Evolutionary conservation across 2,113 vertebrate genomes (phyloP).

Genomic region (Phalacrocorax aristotelis): DNA sequence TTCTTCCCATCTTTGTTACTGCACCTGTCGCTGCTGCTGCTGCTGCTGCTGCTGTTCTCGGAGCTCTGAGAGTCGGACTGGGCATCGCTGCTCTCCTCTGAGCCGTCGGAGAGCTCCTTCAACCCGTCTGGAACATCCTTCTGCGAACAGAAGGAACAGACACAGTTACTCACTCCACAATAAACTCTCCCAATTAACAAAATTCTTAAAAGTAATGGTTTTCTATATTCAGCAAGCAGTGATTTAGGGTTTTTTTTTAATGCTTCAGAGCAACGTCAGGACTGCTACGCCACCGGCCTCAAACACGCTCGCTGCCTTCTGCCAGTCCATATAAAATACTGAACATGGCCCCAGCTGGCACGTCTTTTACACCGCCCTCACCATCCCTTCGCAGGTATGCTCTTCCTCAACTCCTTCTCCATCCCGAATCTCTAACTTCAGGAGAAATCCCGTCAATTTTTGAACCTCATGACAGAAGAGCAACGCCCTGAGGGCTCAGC

Average conservation of each 20-base stretch:
- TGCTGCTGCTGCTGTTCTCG: constrained; percentile 80
- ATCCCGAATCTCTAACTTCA: rapidly evolving
- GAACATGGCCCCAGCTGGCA: too few species aligned
- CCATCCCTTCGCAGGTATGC: rapidly evolving
- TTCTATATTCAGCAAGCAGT: background rate
- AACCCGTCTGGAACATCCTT: constrained; percentile 87
- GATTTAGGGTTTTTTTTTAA: rapidly evolving
- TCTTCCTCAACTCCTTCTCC: background rate
- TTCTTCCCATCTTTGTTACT: constrained; percentile 78
- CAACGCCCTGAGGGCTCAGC: rapidly evolving
- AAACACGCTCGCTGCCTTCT: rapidly evolving
- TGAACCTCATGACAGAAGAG: rapidly evolving
- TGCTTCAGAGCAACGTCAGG: background rate
- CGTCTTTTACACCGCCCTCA: rapidly evolving
- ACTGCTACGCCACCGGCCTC: background rate
- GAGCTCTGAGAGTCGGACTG: constrained; percentile 85
- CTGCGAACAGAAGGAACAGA: constrained; percentile 65
- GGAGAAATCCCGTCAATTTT: rapidly evolving
- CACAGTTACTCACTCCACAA: rapidly evolving
- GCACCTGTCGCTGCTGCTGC: constrained; percentile 69
- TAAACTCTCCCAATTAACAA: rapidly evolving
- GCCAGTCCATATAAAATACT: rapidly evolving
- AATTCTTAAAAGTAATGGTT: rapidly evolving
- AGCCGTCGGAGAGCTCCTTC: constrained; percentile 89
- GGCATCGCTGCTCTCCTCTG: constrained; percentile 88